Conservation (phyloP, 2,797 vertebrate species). For the Arremon brunneinucha region DNA sequence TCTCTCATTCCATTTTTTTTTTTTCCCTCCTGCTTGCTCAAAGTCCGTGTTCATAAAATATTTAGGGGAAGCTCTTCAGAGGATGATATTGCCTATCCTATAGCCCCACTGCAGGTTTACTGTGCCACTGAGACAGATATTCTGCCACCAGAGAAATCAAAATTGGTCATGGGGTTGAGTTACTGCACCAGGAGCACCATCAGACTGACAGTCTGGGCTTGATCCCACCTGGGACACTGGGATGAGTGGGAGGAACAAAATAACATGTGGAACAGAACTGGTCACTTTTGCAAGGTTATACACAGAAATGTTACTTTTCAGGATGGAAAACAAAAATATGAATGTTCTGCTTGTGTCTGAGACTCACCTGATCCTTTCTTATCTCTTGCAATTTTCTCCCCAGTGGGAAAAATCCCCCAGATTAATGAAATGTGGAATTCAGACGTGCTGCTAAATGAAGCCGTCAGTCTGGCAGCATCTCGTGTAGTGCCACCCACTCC, state of each 20-base stretch:
- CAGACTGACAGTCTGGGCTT: neutral
- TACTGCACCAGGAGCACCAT: neutral
- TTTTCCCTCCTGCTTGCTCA: neutral
- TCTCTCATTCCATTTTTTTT: neutral
- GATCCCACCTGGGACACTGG: neutral
- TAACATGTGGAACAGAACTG: fast-evolving
- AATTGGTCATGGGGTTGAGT: neutral
- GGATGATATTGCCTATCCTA: slow-evolving; percentile 11
- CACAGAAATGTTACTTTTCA: neutral
- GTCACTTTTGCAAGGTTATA: neutral
- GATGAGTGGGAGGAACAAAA: fast-evolving
- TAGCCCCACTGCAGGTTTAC: slow-evolving; percentile 32
- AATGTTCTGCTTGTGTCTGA: neutral
- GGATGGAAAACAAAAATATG: neutral
- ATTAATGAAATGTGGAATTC: neutral
- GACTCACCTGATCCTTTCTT: neutral
- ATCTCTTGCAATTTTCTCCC: neutral
- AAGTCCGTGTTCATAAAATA: slow-evolving; percentile 61
- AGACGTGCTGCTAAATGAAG: neutral
- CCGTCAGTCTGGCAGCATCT: neutral
- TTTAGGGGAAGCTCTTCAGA: slow-evolving; percentile 57
- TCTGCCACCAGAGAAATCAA: slow-evolving; percentile 34
- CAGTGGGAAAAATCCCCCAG: no score
- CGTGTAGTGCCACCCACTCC: neutral
- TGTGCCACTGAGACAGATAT: slow-evolving; percentile 36